Base-by-base conservation (phyloP, 2,888 invertebrate species). In the Ormyrus nitidulus region DNA sequence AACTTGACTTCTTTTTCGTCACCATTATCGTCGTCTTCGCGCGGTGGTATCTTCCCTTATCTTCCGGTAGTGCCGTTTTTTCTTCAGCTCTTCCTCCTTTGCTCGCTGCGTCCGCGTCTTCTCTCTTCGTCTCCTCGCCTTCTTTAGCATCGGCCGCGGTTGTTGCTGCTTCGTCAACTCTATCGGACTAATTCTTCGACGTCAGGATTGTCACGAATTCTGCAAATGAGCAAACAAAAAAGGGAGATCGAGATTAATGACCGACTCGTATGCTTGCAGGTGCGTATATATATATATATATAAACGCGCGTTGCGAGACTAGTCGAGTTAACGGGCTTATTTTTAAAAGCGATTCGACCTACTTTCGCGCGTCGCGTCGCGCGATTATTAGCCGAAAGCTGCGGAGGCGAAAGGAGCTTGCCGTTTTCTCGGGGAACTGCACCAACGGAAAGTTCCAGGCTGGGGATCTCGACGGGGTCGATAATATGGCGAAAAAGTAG, bases 201-300 rank as follows among this genome's bases (percentile, higher is more conserved):
- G 95, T 95, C 92, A 96, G 91, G 92, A 96, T 96, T 93, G 95
- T 94, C 91, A 96, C 96, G 90, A 96, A 96, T 92, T 96, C 96
- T 96, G 93, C 13, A 93, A 85, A 84, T 77, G 75, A 81, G 51
- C 62, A 82, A 74, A 79, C 3, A 34, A 68, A 10, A 6, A 49
- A 49, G n/a, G 73, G 19, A 11, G 49, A 61, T 64, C n/a, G 62
- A 70, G 69, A 79, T 79, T 79, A 74, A 79, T 79, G 66, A 46
- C 11, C 54, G 7, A 8, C 19, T 74, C 48, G 3, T 9, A 44
- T n/a, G 8, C 6, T 68, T 56, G 48, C 3, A 10, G 56, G 5
- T 46, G 19, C 19, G 19, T 19, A 19, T 19, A 19, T 19, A 19
- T 1, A 19, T 19, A 19, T 34, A 3, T 34, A 3, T 34, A 3